These are phyloP conservation scores for Phylloscopus trochiloides DNA, from an alignment of 2,113 vertebrate genomes.

Conservation along the genomic window DNA sequence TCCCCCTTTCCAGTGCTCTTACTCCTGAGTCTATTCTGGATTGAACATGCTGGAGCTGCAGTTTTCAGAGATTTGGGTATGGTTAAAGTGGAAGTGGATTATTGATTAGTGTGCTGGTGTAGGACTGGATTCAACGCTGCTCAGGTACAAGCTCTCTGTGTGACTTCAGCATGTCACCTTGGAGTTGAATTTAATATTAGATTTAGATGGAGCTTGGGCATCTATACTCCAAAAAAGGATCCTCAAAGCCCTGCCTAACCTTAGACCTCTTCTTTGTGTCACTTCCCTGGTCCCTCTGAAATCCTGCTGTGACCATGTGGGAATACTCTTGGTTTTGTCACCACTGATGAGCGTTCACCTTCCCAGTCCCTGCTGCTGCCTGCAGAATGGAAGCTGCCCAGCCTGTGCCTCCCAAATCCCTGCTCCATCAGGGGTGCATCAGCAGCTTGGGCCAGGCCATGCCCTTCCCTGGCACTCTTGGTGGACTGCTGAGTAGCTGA, in stretches of 20 bases:
- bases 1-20: not conserved
- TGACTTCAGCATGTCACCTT: not conserved
- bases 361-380: not conserved
- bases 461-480: rapidly evolving
- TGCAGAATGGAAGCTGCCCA: not conserved
- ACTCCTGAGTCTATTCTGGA: not conserved
- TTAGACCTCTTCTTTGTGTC: not conserved
- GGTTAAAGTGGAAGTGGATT: not conserved
- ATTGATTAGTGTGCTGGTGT: not conserved
- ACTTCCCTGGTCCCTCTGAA: not conserved
- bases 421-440: not conserved
- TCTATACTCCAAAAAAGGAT: not conserved
- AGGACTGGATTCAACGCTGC: not conserved
- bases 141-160: not conserved
- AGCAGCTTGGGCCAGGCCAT: not conserved
- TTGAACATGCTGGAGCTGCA: not conserved
- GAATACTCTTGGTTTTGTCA: not conserved
- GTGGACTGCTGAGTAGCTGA: not conserved
- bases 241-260: not conserved
- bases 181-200: not conserved
- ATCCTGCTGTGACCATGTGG: not conserved
- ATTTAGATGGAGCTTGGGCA: not conserved
- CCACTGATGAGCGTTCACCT: rapidly evolving
- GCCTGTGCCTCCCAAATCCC: not conserved
- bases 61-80: not conserved